phyloP scores from a whole-genome alignment of 2,113 vertebrate genomes.

The Corapipo altera region DNA sequence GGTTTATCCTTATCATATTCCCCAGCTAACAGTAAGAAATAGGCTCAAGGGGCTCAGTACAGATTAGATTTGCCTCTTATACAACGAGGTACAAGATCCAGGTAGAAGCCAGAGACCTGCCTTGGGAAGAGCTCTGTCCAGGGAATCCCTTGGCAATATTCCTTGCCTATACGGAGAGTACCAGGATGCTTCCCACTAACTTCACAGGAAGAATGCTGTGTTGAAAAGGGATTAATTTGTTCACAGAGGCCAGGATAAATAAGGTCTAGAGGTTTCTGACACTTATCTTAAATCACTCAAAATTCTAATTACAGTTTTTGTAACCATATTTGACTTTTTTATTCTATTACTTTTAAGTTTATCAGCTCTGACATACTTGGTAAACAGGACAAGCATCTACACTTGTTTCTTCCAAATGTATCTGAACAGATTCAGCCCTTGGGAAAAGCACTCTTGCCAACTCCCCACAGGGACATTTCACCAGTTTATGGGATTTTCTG shows the following conservation, averaged over 20 bases:
- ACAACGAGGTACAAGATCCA: conserved; percentile 15
- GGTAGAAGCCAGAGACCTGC: background rate
- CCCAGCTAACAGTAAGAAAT: conserved; percentile 36
- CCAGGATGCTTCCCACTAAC: background rate
- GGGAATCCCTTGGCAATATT: conserved; percentile 36
- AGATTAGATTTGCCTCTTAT: conserved; percentile 47
- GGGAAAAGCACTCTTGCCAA: background rate
- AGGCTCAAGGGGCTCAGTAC: conserved; percentile 49
- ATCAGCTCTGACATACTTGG: background rate
- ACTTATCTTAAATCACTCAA: background rate
- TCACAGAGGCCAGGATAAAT: background rate
- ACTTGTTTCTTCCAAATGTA: background rate
- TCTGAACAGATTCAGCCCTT: background rate
- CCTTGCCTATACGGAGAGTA: background rate
- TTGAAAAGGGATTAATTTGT: background rate
- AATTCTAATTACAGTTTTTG: background rate
- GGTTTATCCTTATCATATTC: conserved; percentile 62
- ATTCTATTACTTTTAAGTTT: background rate
- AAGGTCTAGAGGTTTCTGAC: background rate
- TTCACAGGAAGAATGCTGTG: background rate
- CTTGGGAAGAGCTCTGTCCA: background rate
- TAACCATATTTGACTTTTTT: background rate
- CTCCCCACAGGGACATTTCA: background rate
- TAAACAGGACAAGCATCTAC: background rate
- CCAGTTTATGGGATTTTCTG: background rate